phyloP scores from a whole-genome alignment of 2,797 vertebrate species.

The Pelodytes ibericus region DNA sequence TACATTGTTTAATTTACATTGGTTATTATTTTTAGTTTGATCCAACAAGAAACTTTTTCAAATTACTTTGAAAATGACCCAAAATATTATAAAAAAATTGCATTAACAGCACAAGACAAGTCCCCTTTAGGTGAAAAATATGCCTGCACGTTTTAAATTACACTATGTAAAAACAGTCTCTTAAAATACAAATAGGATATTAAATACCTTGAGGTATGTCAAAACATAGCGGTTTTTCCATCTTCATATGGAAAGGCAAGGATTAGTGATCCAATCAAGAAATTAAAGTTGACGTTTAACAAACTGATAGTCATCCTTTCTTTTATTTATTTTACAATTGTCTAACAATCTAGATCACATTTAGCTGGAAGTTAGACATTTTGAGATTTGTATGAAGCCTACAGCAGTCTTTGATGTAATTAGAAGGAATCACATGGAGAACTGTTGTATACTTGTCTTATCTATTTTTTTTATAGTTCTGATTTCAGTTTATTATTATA shows the following conservation, averaged over 20 bases:
- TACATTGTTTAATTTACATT: not conserved
- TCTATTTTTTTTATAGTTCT: not conserved
- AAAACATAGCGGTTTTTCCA: slow-evolving; percentile 63
- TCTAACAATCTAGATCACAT: slow-evolving; percentile 52
- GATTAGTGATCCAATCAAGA: slow-evolving; percentile 66
- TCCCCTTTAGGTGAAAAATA: slow-evolving; percentile 60
- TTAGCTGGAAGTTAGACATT: slow-evolving; percentile 56
- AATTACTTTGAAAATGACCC: slow-evolving; percentile 58
- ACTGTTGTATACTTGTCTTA: not conserved
- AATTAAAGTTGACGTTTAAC: slow-evolving; percentile 69
- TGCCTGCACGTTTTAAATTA: slow-evolving; percentile 60
- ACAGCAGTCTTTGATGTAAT: slow-evolving; percentile 52
- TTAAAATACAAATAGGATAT: slow-evolving; percentile 54
- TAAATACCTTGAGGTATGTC: slow-evolving; percentile 60
- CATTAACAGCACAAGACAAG: slow-evolving; percentile 63
- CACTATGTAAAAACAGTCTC: slow-evolving; percentile 63
- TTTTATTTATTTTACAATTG: slow-evolving; percentile 49
- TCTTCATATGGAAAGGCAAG: slow-evolving; percentile 59
- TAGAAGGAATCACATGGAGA: slow-evolving; percentile 14
- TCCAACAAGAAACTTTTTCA: slow-evolving; percentile 8
- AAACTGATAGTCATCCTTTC: slow-evolving; percentile 58
- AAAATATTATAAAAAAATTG: slow-evolving; percentile 59
- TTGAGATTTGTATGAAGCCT: slow-evolving; percentile 13
- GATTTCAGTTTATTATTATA: not conserved
- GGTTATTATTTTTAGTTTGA: not conserved